phyloP scores from a whole-genome alignment of 2,888 invertebrate species.

The Aleiodes testaceus region DNA sequence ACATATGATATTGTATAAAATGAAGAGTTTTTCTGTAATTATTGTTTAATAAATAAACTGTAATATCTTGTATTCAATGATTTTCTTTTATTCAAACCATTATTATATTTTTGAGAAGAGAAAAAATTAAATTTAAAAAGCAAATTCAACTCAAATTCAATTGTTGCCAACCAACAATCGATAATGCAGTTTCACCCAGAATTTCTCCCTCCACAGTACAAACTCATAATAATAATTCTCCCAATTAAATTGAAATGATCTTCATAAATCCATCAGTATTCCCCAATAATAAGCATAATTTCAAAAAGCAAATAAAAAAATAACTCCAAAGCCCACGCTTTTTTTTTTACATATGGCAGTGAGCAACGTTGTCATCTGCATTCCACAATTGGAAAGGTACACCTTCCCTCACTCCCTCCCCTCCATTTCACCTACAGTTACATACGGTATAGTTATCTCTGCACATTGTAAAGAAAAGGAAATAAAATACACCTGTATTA shows the following conservation, averaged over 20 bases:
- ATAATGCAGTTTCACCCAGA: no score
- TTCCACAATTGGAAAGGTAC: conserved; percentile 44
- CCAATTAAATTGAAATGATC: no score
- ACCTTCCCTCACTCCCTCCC: conserved; percentile 16
- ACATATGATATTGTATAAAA: conserved; percentile 38
- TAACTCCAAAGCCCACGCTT: neutral
- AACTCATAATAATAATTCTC: no score
- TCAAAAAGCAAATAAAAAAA: neutral
- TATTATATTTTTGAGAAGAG: no score
- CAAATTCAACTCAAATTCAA: neutral
- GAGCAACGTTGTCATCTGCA: conserved; percentile 34
- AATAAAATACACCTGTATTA: conserved; percentile 32
- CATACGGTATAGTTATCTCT: conserved; percentile 4
- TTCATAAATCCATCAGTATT: no score
- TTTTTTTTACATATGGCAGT: neutral
- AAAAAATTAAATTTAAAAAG: no score
- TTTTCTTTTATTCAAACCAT: neutral
- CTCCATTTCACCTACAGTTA: conserved; percentile 5
- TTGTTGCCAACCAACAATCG: no score
- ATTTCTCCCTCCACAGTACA: no score
- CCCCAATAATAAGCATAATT: no score
- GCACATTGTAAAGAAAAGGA: conserved; percentile 7
- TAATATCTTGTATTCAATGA: conserved; percentile 6
- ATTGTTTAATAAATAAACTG: conserved; percentile 25
- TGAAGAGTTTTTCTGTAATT: conserved; percentile 39